Base-by-base conservation (phyloP, 2,113 vertebrate genomes). In the Himantopus leucocephalus region DNA sequence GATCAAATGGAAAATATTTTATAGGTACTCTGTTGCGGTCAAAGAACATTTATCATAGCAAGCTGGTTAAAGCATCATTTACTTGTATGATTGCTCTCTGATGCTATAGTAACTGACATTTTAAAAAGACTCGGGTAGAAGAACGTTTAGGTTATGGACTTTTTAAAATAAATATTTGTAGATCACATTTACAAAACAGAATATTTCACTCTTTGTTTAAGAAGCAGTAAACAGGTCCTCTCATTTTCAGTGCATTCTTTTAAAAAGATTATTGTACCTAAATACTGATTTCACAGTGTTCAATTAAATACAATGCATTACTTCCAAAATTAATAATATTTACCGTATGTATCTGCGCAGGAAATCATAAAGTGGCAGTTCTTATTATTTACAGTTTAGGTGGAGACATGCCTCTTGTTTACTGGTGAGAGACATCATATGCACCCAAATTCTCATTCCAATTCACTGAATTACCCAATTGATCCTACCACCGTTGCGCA, bases 131-230 rank as follows among this genome's bases (percentile, higher is more conserved):
- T 62, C 17, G 6, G 17, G 11, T 79, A 56, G n/a, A 80, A 83
- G 27, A 92, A 71, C 50, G 15, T 88, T 92, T 74, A 77, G 35
- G 37, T 86, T 88, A 39, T 37, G 81, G 63, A 9, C 20, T 88
- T 92, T 85, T 89, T 23, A 29, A 77, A 93, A 52, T 74, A 92
- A 90, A 60, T 78, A 92, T 87, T 93, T 93, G n/a, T 11, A 48
- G 26, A 16, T 84, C 59, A 18, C 67, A 66, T 80, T 86, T 85
- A 56, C 30, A 35, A 81, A 91, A 27, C 34, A 67, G 27, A 43
- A 19, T 17, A 47, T 85, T 92, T 90, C 26, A 77, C 21, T 13
- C 64, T 72, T 47, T 63, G 34, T 53, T 88, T 74, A 30, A 80
- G 55, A 80, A 67, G 55, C 63, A 80, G n/a, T 32, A 43, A 90